These are phyloP conservation scores for Phyllotis vaccarum DNA, from an alignment of 2,797 vertebrate species.

Conservation along the genomic window DNA sequence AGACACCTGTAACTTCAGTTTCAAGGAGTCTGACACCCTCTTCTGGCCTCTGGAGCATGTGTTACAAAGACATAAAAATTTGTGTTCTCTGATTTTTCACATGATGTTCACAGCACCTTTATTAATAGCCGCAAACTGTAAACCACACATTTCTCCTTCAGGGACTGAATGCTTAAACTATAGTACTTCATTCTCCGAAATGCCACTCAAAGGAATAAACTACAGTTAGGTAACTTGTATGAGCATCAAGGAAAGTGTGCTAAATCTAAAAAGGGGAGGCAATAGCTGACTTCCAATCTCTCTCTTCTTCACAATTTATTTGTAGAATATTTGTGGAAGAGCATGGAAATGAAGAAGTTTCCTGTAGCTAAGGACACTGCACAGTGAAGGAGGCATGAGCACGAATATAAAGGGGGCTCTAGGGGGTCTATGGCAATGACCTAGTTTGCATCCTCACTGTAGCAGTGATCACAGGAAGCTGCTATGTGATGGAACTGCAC, in stretches of 20 bases:
- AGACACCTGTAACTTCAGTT: not conserved
- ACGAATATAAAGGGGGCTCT: not conserved
- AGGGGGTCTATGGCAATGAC: not conserved
- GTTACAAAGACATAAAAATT: slow-evolving; percentile 31
- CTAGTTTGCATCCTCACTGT: not conserved
- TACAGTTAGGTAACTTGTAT: not conserved
- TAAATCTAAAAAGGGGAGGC: not conserved
- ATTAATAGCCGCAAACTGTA: not conserved
- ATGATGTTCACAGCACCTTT: not conserved
- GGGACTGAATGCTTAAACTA: not conserved
- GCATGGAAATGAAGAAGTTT: not conserved
- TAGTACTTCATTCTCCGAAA: not conserved
- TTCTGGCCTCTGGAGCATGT: not conserved
- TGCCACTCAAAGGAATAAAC: not conserved
- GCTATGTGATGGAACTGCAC: not conserved
- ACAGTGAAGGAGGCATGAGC: too few relatives aligned
- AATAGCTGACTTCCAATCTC: not conserved
- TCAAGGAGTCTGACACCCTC: not conserved
- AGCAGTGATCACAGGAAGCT: not conserved
- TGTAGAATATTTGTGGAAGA: not conserved
- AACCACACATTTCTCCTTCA: not conserved
- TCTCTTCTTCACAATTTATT: not conserved
- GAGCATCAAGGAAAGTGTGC: slow-evolving; percentile 44
- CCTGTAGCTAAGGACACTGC: not conserved
- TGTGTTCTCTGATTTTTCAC: slow-evolving; percentile 15